Conservation (phyloP, 2,113 vertebrate species). For the Lophura nycthemera region DNA sequence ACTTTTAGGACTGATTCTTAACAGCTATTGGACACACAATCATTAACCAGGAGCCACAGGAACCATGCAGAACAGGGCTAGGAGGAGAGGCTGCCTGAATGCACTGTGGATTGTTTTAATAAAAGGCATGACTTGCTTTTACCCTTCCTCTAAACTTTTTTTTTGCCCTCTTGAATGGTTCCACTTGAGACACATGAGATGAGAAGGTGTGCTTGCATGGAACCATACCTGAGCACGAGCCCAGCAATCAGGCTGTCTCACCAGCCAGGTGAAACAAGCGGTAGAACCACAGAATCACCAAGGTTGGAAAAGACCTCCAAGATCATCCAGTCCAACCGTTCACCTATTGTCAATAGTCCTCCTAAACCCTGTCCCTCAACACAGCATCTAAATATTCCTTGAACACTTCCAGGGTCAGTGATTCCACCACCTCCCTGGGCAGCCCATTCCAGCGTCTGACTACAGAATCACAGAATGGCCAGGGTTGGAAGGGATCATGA, state of each 20-base stretch:
- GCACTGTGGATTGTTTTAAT: not conserved
- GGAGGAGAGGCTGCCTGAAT: not conserved
- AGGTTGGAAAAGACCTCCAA: too few species aligned
- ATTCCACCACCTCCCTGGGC: too few species aligned
- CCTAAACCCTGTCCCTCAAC: too few species aligned
- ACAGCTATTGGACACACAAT: accelerated
- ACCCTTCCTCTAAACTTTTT: not conserved
- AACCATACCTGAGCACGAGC: not conserved
- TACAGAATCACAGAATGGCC: too few species aligned
- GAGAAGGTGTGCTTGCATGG: not conserved
- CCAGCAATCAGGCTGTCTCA: not conserved
- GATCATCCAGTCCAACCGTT: too few species aligned
- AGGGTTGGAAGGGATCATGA: too few species aligned
- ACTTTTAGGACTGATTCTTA: not conserved
- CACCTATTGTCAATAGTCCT: too few species aligned
- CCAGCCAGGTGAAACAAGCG: not conserved
- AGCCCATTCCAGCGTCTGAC: too few species aligned
- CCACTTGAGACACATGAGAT: not conserved
- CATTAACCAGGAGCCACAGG: accelerated
- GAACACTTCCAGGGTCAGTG: too few species aligned
- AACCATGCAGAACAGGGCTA: accelerated
- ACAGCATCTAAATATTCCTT: too few species aligned
- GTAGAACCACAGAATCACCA: not conserved
- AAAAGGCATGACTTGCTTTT: not conserved
- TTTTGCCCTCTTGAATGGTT: not conserved